Percentiles rank a stretch among this genome's conserved stretches.
Conservation (phyloP, 2,113 vertebrate genomes). For the Engraulis encrasicolus region DNA sequence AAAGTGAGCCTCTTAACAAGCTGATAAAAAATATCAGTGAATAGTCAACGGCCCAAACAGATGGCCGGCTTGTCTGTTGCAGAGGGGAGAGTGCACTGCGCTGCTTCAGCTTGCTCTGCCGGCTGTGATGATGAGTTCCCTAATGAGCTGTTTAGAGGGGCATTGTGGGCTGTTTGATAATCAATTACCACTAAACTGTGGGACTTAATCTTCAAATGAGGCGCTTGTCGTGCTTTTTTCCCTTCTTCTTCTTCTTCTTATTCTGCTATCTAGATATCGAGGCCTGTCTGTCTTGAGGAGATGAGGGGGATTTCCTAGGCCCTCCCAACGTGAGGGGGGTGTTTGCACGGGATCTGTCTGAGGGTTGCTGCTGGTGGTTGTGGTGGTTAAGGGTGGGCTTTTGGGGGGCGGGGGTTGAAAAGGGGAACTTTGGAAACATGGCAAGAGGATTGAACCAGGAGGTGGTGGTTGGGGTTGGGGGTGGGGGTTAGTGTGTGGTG, state of each 20-base stretch:
- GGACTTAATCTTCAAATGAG: conserved; percentile 40
- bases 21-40: conserved; percentile 37
- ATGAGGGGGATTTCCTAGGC: conserved; percentile 65
- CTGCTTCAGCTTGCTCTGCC: not conserved
- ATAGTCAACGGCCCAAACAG: conserved; percentile 21
- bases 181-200: not conserved
- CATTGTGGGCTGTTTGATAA: not conserved
- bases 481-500: not conserved
- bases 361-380: not conserved
- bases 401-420: conserved; percentile 13
- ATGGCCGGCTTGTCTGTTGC: not conserved
- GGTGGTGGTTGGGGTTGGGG: no score
- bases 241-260: no score
- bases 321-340: conserved; percentile 44
- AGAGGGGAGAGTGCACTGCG: no score
- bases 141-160: not conserved
- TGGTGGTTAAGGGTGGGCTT: no score
- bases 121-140: not conserved
- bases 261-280: conserved; percentile 45
- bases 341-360: conserved; percentile 58
- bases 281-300: conserved; percentile 10
- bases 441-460: not conserved
- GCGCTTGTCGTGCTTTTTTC: not conserved
- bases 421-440: conserved; percentile 17
- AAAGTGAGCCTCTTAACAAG: conserved; percentile 22